Percentiles rank a stretch among this genome's conserved stretches.
phyloP scores from a whole-genome alignment of 2,113 vertebrate genomes.

The Callipepla californica region DNA sequence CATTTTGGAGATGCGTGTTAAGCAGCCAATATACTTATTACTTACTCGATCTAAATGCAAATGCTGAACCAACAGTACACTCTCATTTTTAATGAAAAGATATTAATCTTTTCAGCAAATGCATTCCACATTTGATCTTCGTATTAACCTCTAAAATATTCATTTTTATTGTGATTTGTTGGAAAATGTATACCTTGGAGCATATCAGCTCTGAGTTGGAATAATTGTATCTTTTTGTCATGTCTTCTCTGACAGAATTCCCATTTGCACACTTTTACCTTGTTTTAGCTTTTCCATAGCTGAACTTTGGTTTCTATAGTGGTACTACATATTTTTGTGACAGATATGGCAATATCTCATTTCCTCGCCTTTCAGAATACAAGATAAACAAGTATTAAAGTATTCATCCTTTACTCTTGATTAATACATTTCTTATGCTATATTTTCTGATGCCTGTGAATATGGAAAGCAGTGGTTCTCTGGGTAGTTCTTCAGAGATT shows the following conservation, averaged over 20 bases:
- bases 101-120: slow-evolving; percentile 76
- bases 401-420: neutral
- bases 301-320: neutral
- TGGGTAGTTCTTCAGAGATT: neutral
- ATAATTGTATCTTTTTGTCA: slow-evolving; percentile 36
- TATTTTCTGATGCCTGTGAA: neutral
- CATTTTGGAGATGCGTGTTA: slow-evolving; percentile 57
- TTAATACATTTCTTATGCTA: neutral
- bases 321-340: neutral
- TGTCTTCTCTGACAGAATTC: slow-evolving; percentile 34
- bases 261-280: slow-evolving; percentile 10
- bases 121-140: slow-evolving; percentile 66
- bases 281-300: slow-evolving; percentile 5
- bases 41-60: slow-evolving; percentile 78
- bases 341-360: neutral
- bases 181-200: slow-evolving; percentile 24
- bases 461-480: neutral
- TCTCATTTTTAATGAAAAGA: slow-evolving; percentile 77
- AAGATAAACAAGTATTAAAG: neutral
- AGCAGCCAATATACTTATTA: slow-evolving; percentile 69
- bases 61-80: slow-evolving; percentile 71
- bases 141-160: slow-evolving; percentile 72
- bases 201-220: slow-evolving; percentile 3
- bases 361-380: neutral
- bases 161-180: slow-evolving; percentile 61